Conservation (phyloP, 2,888 invertebrate species). For the Biston betularia region DNA sequence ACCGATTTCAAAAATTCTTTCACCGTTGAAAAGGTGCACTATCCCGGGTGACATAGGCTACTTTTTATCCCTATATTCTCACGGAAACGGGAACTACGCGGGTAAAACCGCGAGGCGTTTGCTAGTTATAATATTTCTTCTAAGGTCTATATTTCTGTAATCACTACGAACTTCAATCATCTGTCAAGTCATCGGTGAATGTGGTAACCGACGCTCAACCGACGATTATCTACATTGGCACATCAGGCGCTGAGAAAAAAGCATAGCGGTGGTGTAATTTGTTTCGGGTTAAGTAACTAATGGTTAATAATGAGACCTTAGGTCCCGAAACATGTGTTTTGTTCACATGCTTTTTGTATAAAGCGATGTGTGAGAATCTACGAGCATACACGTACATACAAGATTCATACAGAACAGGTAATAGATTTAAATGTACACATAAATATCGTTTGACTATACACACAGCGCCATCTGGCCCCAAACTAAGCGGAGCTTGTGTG, state of each 20-base stretch:
- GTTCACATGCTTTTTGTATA: constrained; percentile 2
- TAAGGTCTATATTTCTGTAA: background rate
- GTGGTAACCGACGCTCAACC: constrained; percentile 37
- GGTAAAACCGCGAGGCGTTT: too few species aligned
- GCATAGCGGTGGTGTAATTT: constrained; percentile 43
- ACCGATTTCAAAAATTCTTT: too few species aligned
- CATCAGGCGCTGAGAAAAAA: constrained; percentile 53
- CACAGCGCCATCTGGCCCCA: too few species aligned
- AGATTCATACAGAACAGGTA: too few species aligned
- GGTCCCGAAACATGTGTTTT: constrained; percentile 6
- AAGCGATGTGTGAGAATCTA: background rate
- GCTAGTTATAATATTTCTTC: constrained; percentile 1
- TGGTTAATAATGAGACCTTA: constrained; percentile 37
- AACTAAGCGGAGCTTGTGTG: too few species aligned
- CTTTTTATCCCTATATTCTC: too few species aligned
- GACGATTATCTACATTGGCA: constrained; percentile 50
- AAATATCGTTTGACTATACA: too few species aligned
- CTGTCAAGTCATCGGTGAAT: constrained; percentile 27
- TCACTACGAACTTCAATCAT: constrained; percentile 9
- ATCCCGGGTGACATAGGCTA: too few species aligned
- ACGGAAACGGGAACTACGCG: too few species aligned
- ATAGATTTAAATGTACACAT: too few species aligned
- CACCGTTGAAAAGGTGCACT: too few species aligned
- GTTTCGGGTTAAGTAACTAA: constrained; percentile 48
- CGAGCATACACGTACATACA: background rate